phyloP scores from a whole-genome alignment of 1,140 invertebrate genomes.

The Heliconius melpomene region DNA sequence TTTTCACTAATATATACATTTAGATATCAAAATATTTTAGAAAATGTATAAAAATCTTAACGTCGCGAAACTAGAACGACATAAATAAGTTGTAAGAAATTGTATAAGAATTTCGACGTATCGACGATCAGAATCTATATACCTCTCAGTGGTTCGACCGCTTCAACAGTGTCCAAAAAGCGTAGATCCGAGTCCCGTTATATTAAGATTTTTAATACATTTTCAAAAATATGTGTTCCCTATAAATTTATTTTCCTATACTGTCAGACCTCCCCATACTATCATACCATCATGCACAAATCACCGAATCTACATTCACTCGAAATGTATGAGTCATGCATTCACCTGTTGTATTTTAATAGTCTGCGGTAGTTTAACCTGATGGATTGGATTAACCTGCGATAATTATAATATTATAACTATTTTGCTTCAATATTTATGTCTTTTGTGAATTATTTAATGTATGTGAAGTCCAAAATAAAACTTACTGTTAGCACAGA shows the following conservation, averaged over 20 bases:
- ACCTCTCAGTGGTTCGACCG: too few species aligned
- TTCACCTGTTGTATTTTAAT: slow-evolving; percentile 78
- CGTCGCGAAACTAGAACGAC: too few species aligned
- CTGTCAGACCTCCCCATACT: background rate
- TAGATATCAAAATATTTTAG: too few species aligned
- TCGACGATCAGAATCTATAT: too few species aligned
- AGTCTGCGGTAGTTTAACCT: slow-evolving; percentile 75
- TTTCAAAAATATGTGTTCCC: background rate
- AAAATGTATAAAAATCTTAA: too few species aligned
- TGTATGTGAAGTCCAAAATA: background rate
- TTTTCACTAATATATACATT: too few species aligned
- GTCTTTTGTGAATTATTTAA: background rate
- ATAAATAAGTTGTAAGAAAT: too few species aligned
- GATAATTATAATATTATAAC: slow-evolving; percentile 39
- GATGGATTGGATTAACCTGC: slow-evolving; percentile 76
- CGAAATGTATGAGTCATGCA: slow-evolving; percentile 29
- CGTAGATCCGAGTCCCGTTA: too few species aligned
- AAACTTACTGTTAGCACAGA: background rate
- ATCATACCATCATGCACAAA: slow-evolving; percentile 49
- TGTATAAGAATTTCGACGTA: too few species aligned
- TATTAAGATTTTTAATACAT: too few species aligned
- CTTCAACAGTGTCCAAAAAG: too few species aligned
- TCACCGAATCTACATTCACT: slow-evolving; percentile 23
- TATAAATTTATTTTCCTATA: background rate
- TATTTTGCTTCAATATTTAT: background rate